Base-by-base conservation (phyloP, 2,113 vertebrate species). In the Eira barbara region DNA sequence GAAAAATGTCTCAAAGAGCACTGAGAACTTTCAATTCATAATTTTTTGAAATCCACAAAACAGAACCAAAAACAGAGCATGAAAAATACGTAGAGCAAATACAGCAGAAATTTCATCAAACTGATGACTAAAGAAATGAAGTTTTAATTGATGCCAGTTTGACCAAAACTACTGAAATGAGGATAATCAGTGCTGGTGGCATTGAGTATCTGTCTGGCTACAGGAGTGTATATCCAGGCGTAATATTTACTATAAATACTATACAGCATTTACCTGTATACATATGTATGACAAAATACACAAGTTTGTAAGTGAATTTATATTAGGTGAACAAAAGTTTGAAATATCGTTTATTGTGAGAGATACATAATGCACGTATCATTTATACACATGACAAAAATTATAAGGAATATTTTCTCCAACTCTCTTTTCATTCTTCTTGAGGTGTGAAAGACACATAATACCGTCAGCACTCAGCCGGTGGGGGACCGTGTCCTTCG, bases 381-480 rank as follows among this genome's bases (percentile, higher is more conserved):
- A 65, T 47, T 31, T 9, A 25, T 17, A 2, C 20, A 6, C 20
- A 6, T n/a, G 29, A n/a, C 27, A 65, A 7, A 25, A 57, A 25
- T 57, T 29, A 1, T 27, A n/a, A 52, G 10, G 34, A 63, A 1
- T 14, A 67, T 63, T 59, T 69, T 21, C 36, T 7, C 25, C 49
- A 36, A 20, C 12, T 13, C 74, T 15, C 4, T 69, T 71, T 95
- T 81, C 17, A 7, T 80, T 84, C 12, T 15, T 57, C 27, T 31
- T 31, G 42, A 71, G 34, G 11, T 61, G 15, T 31, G 12, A 36
- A 3, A 12, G 10, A 25, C 1, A 2, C 4, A 0, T 13, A 31
- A 2, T 14, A 21, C 14, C n/a, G 12, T 47, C 23, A 21, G 1
- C 23, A 7, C 10, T 67, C 21, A 31, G 18, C 3, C 1, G 2